Evolutionary conservation across 2,888 invertebrate genomes (phyloP).

Genomic region (Troides helena): DNA sequence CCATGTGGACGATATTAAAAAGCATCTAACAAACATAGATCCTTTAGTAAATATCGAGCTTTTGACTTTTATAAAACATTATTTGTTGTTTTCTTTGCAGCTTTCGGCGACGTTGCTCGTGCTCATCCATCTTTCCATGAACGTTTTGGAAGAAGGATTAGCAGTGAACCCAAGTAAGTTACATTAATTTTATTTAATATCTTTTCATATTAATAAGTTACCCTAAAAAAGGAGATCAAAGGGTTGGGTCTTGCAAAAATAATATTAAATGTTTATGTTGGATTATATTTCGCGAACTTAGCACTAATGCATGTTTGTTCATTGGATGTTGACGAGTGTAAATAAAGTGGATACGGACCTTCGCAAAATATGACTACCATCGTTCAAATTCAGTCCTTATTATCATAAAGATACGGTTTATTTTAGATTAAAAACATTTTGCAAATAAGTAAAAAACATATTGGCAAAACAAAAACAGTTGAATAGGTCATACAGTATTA

Average conservation of each 20-base stretch:
- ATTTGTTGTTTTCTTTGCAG: slow-evolving; percentile 52
- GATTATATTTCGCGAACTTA: background rate
- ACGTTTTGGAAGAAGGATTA: slow-evolving; percentile 71
- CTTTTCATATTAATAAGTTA: background rate
- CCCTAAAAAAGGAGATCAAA: background rate
- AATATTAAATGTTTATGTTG: slow-evolving; percentile 1
- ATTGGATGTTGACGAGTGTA: slow-evolving; percentile 20
- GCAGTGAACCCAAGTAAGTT: slow-evolving; percentile 75
- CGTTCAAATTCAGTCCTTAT: background rate
- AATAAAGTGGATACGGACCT: slow-evolving; percentile 19
- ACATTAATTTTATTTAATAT: background rate
- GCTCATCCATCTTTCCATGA: slow-evolving; percentile 69
- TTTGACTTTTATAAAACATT: background rate
- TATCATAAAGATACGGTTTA: background rate
- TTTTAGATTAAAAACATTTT: background rate
- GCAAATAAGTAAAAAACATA: background rate
- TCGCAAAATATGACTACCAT: slow-evolving; percentile 7
- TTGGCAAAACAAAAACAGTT: background rate
- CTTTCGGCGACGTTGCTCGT: slow-evolving; percentile 71
- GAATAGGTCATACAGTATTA: background rate
- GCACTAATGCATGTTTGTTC: slow-evolving; percentile 19
- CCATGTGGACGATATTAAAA: background rate
- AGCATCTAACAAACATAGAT: background rate
- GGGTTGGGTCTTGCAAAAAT: background rate
- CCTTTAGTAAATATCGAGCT: background rate